phyloP scores from a whole-genome alignment of 2,888 invertebrate species.

The Orchesella flavescens region DNA sequence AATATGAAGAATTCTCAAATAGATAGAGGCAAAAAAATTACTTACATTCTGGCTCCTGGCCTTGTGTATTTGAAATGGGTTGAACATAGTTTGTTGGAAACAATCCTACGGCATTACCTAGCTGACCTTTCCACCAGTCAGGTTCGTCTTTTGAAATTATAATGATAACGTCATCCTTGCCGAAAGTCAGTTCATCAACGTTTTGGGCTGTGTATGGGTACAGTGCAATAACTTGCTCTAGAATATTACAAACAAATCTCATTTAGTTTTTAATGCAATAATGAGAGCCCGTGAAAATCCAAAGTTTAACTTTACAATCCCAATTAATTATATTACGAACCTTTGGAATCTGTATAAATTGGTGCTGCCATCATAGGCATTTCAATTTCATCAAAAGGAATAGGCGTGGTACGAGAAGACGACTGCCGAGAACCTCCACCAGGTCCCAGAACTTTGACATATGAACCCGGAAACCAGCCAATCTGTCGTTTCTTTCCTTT shows the following conservation, averaged over 20 bases:
- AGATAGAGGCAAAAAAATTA: constrained; percentile 71
- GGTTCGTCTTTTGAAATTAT: constrained; percentile 92
- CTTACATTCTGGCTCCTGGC: constrained; percentile 77
- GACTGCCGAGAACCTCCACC: constrained; percentile 71
- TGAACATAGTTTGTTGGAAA: constrained; percentile 97
- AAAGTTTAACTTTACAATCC: background rate
- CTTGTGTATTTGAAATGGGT: constrained; percentile 76
- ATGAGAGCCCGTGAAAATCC: background rate
- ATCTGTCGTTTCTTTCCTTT: constrained; percentile 90
- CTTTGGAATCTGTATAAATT: constrained; percentile 69
- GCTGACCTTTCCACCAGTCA: constrained; percentile 98
- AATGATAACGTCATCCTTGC: constrained; percentile 90
- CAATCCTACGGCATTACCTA: constrained; percentile 89
- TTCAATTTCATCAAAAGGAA: constrained; percentile 74
- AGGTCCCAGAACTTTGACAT: constrained; percentile 73
- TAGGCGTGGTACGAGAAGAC: constrained; percentile 82
- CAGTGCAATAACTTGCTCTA: constrained; percentile 91
- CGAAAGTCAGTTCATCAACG: constrained; percentile 88
- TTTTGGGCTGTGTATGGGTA: constrained; percentile 96
- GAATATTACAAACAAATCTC: constrained; percentile 67
- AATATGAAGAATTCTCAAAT: background rate
- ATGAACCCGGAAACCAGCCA: constrained; percentile 97
- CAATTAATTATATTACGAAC: constrained; percentile 34
- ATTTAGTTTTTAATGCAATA: background rate
- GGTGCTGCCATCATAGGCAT: constrained; percentile 71